A percentile compares a stretch with the other conserved stretches of the same genome.
These are phyloP conservation scores for Malthinus flaveolus DNA, from an alignment of 2,888 invertebrate species.

Conservation along the genomic window DNA sequence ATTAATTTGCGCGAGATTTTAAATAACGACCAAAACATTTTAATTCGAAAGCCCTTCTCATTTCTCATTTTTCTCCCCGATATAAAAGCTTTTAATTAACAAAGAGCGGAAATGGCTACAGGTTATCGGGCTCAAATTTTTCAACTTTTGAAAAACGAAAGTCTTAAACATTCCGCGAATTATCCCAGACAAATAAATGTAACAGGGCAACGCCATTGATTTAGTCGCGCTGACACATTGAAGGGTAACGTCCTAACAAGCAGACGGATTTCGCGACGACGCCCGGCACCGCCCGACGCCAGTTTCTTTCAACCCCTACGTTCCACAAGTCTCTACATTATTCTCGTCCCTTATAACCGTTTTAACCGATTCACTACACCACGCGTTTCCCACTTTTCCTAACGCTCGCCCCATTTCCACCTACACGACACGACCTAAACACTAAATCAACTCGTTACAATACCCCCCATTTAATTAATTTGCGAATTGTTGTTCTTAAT, in stretches of 20 bases:
- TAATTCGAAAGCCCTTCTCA: too few relatives aligned
- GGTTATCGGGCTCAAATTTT: constrained; percentile 1
- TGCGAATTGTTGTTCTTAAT: too few relatives aligned
- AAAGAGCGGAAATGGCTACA: background rate
- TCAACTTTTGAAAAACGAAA: background rate
- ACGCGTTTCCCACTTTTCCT: constrained; percentile 18
- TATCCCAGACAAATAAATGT: constrained; percentile 20
- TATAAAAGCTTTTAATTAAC: too few relatives aligned
- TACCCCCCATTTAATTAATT: too few relatives aligned
- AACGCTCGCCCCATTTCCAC: constrained; percentile 12
- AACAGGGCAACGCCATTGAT: constrained; percentile 41
- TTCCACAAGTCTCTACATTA: constrained; percentile 29
- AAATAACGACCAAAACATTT: background rate
- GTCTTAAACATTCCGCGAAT: constrained; percentile 8
- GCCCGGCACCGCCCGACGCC: constrained; percentile 32
- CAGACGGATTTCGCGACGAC: constrained; percentile 37
- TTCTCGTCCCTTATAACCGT: constrained; percentile 16
- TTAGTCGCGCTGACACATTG: constrained; percentile 46
- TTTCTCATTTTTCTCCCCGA: too few relatives aligned
- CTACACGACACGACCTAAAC: too few relatives aligned
- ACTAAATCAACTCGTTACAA: too few relatives aligned
- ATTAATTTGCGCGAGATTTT: background rate
- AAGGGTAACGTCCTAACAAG: constrained; percentile 46
- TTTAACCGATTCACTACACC: constrained; percentile 24
- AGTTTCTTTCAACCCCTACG: constrained; percentile 28